Evolutionary conservation across 2,888 invertebrate species (phyloP).

Genomic region (Syrista parreyssii): DNA sequence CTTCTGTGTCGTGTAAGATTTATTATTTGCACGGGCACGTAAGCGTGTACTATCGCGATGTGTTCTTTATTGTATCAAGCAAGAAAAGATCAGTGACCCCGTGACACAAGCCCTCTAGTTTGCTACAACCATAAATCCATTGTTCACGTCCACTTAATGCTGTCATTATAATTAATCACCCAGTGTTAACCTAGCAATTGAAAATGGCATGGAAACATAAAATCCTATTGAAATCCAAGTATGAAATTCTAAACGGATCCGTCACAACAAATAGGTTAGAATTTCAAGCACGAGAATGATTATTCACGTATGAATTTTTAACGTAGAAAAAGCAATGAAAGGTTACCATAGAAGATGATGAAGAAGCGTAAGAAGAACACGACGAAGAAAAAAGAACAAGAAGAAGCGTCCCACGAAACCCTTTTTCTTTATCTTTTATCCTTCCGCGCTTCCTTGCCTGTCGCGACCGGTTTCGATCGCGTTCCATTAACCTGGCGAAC

Average conservation of each 20-base stretch:
- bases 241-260: neutral
- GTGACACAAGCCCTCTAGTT: neutral
- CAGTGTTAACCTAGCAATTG: neutral
- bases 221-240: too few species aligned
- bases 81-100: neutral
- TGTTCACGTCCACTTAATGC: neutral
- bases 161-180: neutral
- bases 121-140: neutral
- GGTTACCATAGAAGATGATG: neutral
- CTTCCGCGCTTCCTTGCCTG: neutral
- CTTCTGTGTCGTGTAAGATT: neutral
- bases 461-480: constrained; percentile 40
- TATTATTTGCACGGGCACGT: neutral
- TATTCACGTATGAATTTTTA: neutral
- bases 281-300: neutral
- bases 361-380: neutral
- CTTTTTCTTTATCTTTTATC: neutral
- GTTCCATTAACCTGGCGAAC: constrained; percentile 39
- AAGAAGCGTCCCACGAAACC: neutral
- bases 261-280: neutral
- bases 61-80: neutral
- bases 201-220: neutral
- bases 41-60: neutral
- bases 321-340: neutral
- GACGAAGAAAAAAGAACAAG: neutral